Conservation (phyloP, 1,140 invertebrate species). For the Caerostris extrusa region DNA sequence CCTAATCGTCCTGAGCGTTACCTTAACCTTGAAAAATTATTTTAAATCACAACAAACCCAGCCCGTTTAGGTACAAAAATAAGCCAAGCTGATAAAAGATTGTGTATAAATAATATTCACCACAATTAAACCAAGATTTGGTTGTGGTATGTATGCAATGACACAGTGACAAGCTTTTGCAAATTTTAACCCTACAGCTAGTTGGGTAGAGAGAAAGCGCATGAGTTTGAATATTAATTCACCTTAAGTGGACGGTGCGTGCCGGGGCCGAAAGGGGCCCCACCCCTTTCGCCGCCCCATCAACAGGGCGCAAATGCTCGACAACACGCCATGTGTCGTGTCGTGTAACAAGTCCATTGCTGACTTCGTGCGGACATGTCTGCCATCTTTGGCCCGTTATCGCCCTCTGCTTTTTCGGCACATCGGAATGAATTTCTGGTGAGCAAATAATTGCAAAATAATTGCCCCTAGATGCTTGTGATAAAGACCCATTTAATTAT, state of each 20-base stretch:
- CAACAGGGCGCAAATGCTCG: slow-evolving; percentile 75
- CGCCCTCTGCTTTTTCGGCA: neutral
- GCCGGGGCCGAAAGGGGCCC: slow-evolving; percentile 60
- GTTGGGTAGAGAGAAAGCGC: slow-evolving; percentile 15
- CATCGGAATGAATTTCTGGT: neutral
- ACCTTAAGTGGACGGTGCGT: slow-evolving; percentile 71
- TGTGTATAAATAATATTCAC: too few species aligned
- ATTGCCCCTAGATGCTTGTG: neutral
- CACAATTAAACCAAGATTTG: neutral
- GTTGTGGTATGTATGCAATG: neutral
- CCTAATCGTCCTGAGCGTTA: too few species aligned
- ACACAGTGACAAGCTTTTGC: neutral
- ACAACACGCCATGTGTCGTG: slow-evolving; percentile 74
- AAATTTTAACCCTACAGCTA: slow-evolving; percentile 48
- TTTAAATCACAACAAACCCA: too few species aligned
- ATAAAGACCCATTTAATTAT: slow-evolving; percentile 34
- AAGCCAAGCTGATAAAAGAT: too few species aligned
- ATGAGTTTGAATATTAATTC: slow-evolving; percentile 73
- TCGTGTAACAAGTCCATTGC: slow-evolving; percentile 76
- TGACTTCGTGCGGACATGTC: neutral
- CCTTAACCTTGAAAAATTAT: too few species aligned
- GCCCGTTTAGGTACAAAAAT: too few species aligned
- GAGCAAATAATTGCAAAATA: neutral
- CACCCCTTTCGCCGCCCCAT: slow-evolving; percentile 77
- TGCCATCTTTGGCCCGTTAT: slow-evolving; percentile 53